phyloP scores from a whole-genome alignment of 2,888 invertebrate genomes.

The Macrophya annulata region DNA sequence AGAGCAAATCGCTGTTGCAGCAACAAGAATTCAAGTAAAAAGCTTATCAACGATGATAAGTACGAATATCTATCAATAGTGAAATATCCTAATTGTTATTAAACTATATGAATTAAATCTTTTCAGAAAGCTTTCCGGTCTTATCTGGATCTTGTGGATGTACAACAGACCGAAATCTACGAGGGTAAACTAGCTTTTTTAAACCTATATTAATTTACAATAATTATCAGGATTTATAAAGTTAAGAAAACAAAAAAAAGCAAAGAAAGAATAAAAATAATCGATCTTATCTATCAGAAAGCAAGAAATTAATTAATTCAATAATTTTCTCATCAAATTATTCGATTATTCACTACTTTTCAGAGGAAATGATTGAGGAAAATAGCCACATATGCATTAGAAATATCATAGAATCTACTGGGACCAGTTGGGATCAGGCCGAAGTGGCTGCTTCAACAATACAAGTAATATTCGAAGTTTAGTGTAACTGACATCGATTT shows the following conservation, averaged over 20 bases:
- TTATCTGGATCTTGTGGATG: constrained; percentile 69
- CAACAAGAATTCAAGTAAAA: constrained; percentile 70
- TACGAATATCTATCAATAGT: not conserved
- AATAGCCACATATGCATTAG: constrained; percentile 66
- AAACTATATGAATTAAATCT: not conserved
- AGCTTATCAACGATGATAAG: constrained; percentile 11
- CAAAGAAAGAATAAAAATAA: not conserved
- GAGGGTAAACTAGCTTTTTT: constrained; percentile 61
- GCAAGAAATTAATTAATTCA: constrained; percentile 38
- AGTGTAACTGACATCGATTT: not conserved
- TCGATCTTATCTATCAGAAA: not conserved
- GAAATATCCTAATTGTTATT: not conserved
- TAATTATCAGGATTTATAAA: not conserved
- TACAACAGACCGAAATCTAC: constrained; percentile 61
- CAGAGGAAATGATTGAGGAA: constrained; percentile 56
- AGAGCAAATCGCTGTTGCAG: constrained; percentile 71
- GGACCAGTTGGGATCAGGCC: constrained; percentile 65
- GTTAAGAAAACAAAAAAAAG: not conserved
- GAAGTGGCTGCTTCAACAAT: constrained; percentile 71
- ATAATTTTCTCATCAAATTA: not conserved
- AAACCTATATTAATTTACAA: not conserved
- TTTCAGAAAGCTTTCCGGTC: constrained; percentile 70
- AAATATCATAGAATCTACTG: constrained; percentile 68
- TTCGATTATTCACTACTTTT: constrained; percentile 7
- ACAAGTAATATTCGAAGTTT: constrained; percentile 66